Percentiles rank a stretch among this genome's conserved stretches.
phyloP scores from a whole-genome alignment of 2,797 vertebrate genomes.

The Lagorchestes hirsutus region DNA sequence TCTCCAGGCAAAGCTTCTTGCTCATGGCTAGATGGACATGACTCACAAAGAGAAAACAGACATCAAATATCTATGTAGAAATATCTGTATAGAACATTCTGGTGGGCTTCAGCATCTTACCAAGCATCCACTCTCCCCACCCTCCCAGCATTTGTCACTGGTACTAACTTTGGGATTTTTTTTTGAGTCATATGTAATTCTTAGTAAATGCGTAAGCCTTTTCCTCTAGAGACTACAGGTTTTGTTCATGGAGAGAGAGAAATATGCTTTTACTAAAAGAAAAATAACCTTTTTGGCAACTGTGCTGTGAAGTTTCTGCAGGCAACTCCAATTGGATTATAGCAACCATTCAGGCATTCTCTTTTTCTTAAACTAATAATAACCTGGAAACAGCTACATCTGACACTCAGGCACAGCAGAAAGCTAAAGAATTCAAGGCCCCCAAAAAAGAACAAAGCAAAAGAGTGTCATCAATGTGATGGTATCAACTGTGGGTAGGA shows the following conservation, averaged over 20 bases:
- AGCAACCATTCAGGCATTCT: constrained; percentile 31
- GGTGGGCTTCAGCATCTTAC: background rate
- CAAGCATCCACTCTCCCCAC: background rate
- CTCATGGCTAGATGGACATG: constrained; percentile 30
- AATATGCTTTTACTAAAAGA: constrained; percentile 56
- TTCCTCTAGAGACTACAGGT: constrained; percentile 37
- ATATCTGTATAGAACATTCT: constrained; percentile 41
- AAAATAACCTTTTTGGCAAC: constrained; percentile 61
- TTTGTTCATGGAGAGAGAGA: constrained; percentile 45
- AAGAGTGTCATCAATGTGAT: constrained; percentile 16
- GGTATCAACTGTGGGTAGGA: background rate
- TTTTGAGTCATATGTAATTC: constrained; percentile 45
- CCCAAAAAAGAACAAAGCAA: background rate
- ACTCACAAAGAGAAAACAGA: constrained; percentile 31
- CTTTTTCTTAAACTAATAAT: constrained; percentile 50
- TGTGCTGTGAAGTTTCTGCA: constrained; percentile 10
- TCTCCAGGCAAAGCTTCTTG: constrained; percentile 21
- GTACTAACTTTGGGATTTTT: constrained; percentile 52
- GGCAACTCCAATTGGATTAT: constrained; percentile 19
- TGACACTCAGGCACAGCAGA: constrained; percentile 35
- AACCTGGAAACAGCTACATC: background rate
- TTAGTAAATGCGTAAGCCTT: constrained; percentile 43
- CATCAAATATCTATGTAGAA: constrained; percentile 39
- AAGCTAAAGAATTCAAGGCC: constrained; percentile 3
- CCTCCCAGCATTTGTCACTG: constrained; percentile 38